Base-by-base conservation (phyloP, 2,888 invertebrate genomes). In the Colostygia pectinataria region DNA sequence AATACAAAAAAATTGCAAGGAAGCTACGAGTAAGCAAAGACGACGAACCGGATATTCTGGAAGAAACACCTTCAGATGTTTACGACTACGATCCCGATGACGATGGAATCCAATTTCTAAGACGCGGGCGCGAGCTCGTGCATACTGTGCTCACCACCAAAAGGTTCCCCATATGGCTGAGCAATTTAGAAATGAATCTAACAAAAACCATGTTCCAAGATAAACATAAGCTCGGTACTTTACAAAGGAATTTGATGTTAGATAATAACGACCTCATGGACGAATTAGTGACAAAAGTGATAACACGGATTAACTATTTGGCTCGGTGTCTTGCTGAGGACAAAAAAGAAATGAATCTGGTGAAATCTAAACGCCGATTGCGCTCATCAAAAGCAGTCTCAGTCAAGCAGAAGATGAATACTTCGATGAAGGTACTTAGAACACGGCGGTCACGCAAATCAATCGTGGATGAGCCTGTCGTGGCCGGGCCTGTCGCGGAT, bases 51-150 rank as follows among this genome's bases (percentile, higher is more conserved):
- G 44, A 37, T 15, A 29, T 44, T 23, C 28, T 44, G 12, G 28
- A 28, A 3, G 9, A 5, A 20, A 18, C 9, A 8, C 23, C 29
- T 2, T 20, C 2, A 0, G 36, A 44, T 20, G 36, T 37, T 0
- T 44, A 37, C 6, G 36, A 29, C 2, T 37, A 37, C 14, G 44
- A 44, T 8, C 24, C 29, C 4, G 36, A 43, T 4, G 44, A 44
- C 7, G 36, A 15, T 1, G 44, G 44, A 14, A 14, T 44, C 2
- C 36, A 36, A 4, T 9, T 23, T 0, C 18, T 37, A 2, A 29
- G 23, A 24, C 13, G 44, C 0, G 44, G 44, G 0, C 28, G 44
- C 2, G 44, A 44, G 18, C 36, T 28, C 0, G 44, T 44, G 8
- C 18, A 29, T 6, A 37, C 36, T 10, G 36, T 44, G 5, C 44